Evolutionary conservation across 1,140 invertebrate genomes (phyloP).

Genomic region (Scaptodrosophila lebanonensis): DNA sequence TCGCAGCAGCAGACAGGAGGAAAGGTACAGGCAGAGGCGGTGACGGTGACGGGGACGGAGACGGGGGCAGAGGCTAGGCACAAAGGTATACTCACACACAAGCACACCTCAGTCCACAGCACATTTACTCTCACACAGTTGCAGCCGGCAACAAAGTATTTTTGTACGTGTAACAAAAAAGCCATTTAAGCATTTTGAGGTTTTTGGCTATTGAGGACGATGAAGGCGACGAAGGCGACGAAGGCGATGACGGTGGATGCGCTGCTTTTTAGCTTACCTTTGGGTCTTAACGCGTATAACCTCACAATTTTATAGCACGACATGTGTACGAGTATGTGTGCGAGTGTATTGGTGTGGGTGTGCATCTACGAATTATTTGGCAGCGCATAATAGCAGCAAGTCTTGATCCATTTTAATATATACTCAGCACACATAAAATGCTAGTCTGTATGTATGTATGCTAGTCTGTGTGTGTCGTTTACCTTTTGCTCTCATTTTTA

Average conservation of each 20-base stretch:
- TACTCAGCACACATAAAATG: no score
- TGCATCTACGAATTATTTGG: conserved; percentile 15
- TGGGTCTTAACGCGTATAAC: conserved; percentile 38
- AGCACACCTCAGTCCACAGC: conserved; percentile 1
- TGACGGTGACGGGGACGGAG: no score
- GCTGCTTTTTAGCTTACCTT: conserved; percentile 35
- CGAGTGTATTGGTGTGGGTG: conserved; percentile 8
- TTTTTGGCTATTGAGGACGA: conserved; percentile 11
- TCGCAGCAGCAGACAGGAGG: conserved; percentile 47
- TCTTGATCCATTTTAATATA: conserved; percentile 70
- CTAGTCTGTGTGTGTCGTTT: conserved; percentile 23
- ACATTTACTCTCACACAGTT: background rate
- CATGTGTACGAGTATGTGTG: conserved; percentile 17
- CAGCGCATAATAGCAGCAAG: conserved; percentile 1
- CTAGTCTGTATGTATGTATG: no score
- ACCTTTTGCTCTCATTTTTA: conserved; percentile 50
- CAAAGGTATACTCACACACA: background rate
- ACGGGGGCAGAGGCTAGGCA: no score
- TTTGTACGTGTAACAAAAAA: conserved; percentile 75
- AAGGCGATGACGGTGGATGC: conserved; percentile 24
- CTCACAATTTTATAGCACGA: conserved; percentile 70
- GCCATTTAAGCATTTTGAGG: conserved; percentile 75
- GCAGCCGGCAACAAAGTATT: conserved; percentile 71
- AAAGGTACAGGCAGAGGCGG: conserved; percentile 32
- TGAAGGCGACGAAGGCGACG: conserved; percentile 31